These are phyloP conservation scores for Pteronura brasiliensis DNA, from an alignment of 2,113 vertebrate species.

Conservation along the genomic window DNA sequence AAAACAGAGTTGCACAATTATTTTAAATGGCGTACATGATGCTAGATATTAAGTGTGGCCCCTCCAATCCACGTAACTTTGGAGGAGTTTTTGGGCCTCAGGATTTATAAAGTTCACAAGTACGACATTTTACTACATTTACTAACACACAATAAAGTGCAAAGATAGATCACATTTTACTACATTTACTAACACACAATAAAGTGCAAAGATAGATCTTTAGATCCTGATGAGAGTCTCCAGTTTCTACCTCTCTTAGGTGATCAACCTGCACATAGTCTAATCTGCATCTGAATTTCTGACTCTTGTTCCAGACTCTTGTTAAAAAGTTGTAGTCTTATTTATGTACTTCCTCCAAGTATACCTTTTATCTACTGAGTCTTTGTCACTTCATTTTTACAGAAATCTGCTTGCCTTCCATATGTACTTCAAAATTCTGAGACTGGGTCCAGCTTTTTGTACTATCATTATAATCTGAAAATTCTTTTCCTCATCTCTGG, in stretches of 20 bases:
- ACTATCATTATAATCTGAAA: neutral
- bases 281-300: neutral
- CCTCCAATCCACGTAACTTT: neutral
- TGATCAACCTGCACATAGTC: neutral
- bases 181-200: neutral
- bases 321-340: neutral
- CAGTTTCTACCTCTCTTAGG: neutral
- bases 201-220: neutral
- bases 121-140: neutral
- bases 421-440: neutral
- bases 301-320: neutral
- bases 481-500: neutral
- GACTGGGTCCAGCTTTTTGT: neutral
- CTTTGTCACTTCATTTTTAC: neutral
- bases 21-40: neutral
- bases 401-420: neutral
- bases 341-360: neutral
- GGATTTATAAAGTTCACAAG: neutral
- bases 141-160: neutral
- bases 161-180: neutral
- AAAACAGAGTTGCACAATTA: neutral
- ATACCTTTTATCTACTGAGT: neutral
- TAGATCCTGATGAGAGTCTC: neutral
- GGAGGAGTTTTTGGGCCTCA: neutral
- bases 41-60: neutral